phyloP scores from a whole-genome alignment of 23 tunicate species.

The Trididemnum clinides region DNA sequence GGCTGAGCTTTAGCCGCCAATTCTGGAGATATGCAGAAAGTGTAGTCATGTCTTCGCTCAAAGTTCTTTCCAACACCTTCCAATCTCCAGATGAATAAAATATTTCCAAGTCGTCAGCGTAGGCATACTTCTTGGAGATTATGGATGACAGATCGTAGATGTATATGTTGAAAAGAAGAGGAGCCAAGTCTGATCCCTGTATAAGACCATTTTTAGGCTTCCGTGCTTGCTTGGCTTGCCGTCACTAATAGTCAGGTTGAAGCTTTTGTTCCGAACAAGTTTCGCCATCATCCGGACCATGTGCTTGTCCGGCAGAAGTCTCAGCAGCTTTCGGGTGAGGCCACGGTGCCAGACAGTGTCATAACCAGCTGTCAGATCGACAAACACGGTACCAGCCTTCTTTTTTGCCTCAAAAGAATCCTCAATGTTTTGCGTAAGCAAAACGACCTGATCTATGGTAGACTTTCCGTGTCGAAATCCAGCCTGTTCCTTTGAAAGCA shows the following conservation, averaged over 20 bases:
- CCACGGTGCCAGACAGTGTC: constrained; percentile 42
- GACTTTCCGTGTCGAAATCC: constrained; percentile 31
- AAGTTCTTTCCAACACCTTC: background rate
- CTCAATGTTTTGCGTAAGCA: constrained; percentile 32
- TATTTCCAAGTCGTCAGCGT: background rate
- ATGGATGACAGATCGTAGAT: background rate
- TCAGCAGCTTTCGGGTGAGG: constrained; percentile 39
- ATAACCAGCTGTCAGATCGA: constrained; percentile 33
- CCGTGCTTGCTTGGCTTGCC: constrained; percentile 1
- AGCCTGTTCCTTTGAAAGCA: constrained; percentile 27
- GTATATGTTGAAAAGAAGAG: constrained; percentile 43
- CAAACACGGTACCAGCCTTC: constrained; percentile 38
- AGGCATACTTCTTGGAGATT: constrained; percentile 14
- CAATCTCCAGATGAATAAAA: background rate
- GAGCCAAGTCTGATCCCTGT: constrained; percentile 46
- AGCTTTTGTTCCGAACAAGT: constrained; percentile 34
- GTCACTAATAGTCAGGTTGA: constrained; percentile 13
- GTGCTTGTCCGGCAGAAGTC: constrained; percentile 40
- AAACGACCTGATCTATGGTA: constrained; percentile 18
- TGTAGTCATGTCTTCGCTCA: constrained; percentile 3
- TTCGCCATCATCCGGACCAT: constrained; percentile 37
- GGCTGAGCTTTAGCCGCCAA: background rate
- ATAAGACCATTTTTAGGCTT: no score
- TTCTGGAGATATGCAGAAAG: background rate
- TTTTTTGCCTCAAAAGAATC: constrained; percentile 17